phyloP scores from a whole-genome alignment of 2,113 vertebrate species.

The Scophthalmus maximus region DNA sequence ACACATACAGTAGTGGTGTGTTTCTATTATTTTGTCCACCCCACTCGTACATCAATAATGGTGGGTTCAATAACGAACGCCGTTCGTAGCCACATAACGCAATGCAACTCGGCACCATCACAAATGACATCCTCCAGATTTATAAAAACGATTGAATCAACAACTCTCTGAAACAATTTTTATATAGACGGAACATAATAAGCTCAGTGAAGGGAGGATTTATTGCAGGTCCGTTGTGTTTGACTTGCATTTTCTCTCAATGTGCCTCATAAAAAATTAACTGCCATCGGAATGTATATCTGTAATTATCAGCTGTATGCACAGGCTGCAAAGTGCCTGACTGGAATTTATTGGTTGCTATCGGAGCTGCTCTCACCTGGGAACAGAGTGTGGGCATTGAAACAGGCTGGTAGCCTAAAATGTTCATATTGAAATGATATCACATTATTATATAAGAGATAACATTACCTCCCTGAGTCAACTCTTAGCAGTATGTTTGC shows the following conservation, averaged over 20 bases:
- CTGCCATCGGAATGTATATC: neutral
- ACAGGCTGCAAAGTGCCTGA: neutral
- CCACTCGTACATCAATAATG: neutral
- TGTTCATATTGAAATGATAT: neutral
- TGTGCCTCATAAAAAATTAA: no score
- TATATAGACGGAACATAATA: neutral
- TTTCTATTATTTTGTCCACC: neutral
- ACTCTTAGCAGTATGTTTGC: no score
- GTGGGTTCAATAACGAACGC: no score
- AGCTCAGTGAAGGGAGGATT: neutral
- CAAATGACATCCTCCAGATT: neutral
- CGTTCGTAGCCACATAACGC: neutral
- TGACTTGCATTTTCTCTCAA: neutral
- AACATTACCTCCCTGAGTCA: no score
- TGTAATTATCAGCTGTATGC: neutral
- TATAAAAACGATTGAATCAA: neutral
- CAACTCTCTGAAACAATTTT: neutral
- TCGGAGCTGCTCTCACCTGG: neutral
- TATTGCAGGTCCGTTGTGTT: neutral
- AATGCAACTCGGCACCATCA: neutral
- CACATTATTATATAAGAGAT: no score
- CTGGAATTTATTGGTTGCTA: neutral
- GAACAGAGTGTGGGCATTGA: neutral
- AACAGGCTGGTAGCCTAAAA: neutral
- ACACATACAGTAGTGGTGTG: neutral